phyloP scores from a whole-genome alignment of 2,888 invertebrate genomes.

The Amorpha juglandis region DNA sequence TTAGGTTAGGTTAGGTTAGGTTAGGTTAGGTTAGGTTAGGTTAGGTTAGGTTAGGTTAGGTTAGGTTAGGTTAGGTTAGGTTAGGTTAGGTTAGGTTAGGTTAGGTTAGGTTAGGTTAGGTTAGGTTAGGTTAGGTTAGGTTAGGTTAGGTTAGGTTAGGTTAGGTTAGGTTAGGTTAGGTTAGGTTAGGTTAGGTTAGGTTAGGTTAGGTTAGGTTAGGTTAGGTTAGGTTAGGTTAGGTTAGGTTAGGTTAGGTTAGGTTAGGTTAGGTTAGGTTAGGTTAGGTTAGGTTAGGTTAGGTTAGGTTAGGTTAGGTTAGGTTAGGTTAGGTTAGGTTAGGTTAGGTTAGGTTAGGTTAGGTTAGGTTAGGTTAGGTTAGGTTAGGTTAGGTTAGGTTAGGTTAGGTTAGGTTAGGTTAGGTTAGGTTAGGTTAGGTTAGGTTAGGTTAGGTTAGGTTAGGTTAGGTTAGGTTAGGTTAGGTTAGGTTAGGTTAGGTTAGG shows the following conservation, averaged over 20 bases:
- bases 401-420: conserved; percentile 38
- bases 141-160: conserved; percentile 33
- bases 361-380: conserved; percentile 33
- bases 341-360: conserved; percentile 32
- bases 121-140: conserved; percentile 30
- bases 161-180: conserved; percentile 34
- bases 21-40: conserved; percentile 34
- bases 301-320: conserved; percentile 32
- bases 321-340: conserved; percentile 35
- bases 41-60: conserved; percentile 35
- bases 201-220: conserved; percentile 33
- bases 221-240: conserved; percentile 32
- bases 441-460: conserved; percentile 31
- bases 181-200: conserved; percentile 33
- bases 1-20: conserved; percentile 35
- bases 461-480: conserved; percentile 31
- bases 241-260: conserved; percentile 34
- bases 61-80: conserved; percentile 35
- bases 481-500: conserved; percentile 31
- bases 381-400: conserved; percentile 38
- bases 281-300: conserved; percentile 35
- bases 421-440: conserved; percentile 41
- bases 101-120: conserved; percentile 33
- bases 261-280: conserved; percentile 37
- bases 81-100: conserved; percentile 30